phyloP scores from a whole-genome alignment of 1,140 invertebrate genomes.

The Chlorops oryzae region DNA sequence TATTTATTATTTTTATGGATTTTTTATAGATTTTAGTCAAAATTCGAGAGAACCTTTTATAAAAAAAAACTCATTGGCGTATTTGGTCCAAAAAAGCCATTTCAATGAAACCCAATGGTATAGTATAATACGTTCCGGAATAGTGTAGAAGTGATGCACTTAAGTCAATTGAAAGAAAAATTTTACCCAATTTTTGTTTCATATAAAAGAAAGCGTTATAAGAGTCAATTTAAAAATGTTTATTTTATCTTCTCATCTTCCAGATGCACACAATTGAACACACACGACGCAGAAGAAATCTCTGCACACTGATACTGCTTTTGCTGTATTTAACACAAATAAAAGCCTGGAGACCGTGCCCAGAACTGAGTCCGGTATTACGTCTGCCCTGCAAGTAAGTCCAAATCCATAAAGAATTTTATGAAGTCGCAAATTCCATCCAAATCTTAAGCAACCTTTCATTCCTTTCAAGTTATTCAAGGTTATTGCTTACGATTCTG shows the following conservation, averaged over 20 bases:
- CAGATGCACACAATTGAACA: slow-evolving; percentile 15
- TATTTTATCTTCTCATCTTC: slow-evolving; percentile 4
- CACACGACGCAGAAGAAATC: slow-evolving; percentile 16
- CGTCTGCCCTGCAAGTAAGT: slow-evolving; percentile 46
- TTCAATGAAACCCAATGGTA: too few species aligned
- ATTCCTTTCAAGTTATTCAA: neutral
- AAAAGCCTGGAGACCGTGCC: slow-evolving; percentile 44
- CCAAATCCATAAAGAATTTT: neutral
- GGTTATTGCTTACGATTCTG: neutral
- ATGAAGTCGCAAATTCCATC: neutral
- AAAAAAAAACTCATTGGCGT: too few species aligned
- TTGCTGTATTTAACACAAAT: slow-evolving; percentile 23
- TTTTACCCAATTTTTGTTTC: slow-evolving; percentile 14
- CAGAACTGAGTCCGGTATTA: slow-evolving; percentile 44
- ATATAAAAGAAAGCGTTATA: slow-evolving; percentile 10
- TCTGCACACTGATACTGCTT: slow-evolving; percentile 14
- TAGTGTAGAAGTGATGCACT: slow-evolving; percentile 5
- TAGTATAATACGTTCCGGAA: slow-evolving; percentile 23
- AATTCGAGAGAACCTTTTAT: too few species aligned
- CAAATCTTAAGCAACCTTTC: neutral
- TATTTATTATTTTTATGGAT: too few species aligned
- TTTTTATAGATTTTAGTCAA: too few species aligned
- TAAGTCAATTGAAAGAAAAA: slow-evolving; percentile 13
- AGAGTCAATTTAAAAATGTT: slow-evolving; percentile 34
- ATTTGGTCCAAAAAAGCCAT: too few species aligned